These are phyloP conservation scores for Zosterops japonicus DNA, from an alignment of 2,113 vertebrate species.

Conservation along the genomic window DNA sequence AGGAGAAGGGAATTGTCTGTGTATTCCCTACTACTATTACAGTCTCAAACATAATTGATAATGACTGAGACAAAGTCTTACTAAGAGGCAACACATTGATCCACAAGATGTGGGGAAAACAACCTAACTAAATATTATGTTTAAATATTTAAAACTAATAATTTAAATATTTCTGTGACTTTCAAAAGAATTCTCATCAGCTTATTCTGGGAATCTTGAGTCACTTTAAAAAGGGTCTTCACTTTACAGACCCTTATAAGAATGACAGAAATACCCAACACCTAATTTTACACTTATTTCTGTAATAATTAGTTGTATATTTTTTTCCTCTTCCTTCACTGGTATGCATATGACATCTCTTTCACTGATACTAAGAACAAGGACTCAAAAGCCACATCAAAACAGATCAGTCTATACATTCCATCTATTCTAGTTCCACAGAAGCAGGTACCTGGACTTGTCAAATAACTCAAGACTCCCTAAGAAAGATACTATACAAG, in stretches of 20 bases:
- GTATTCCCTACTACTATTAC: neutral
- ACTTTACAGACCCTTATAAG: neutral
- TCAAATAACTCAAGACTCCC: neutral
- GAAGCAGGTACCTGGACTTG: neutral
- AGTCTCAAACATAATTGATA: neutral
- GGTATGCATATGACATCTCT: neutral
- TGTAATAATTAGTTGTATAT: neutral
- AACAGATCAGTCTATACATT: neutral
- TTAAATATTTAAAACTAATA: neutral
- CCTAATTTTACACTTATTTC: neutral
- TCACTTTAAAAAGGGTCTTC: neutral
- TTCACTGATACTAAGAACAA: neutral
- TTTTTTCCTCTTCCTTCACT: neutral
- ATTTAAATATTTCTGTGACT: neutral
- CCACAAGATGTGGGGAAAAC: neutral
- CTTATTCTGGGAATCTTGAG: neutral
- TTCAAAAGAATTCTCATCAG: neutral
- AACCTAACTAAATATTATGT: neutral
- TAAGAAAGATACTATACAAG: neutral
- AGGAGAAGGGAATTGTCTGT: neutral
- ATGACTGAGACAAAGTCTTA: neutral
- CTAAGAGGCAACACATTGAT: neutral
- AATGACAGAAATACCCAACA: neutral
- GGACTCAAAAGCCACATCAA: neutral
- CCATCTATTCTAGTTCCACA: neutral